Conservation (phyloP, 2,888 invertebrate species). For the Hyppa rectilinea region DNA sequence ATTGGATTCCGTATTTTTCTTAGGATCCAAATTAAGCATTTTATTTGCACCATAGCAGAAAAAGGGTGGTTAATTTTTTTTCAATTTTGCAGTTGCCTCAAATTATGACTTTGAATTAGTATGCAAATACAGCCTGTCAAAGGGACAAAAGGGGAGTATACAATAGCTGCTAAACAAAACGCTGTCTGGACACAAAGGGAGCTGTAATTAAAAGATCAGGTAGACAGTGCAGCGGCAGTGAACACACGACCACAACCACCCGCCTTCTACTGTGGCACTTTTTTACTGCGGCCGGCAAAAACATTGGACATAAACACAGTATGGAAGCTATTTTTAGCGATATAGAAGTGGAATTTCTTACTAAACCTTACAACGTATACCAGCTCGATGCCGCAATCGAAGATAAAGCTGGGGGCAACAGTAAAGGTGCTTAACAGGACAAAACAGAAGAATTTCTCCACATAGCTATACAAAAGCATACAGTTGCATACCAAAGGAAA, state of each 20-base stretch:
- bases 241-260: slow-evolving; percentile 68
- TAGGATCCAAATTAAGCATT: background rate
- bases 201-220: slow-evolving; percentile 83
- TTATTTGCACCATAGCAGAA: slow-evolving; percentile 9
- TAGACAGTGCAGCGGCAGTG: slow-evolving; percentile 71
- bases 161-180: slow-evolving; percentile 71
- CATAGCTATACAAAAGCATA: slow-evolving; percentile 69
- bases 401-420: slow-evolving; percentile 28
- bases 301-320: slow-evolving; percentile 35
- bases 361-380: slow-evolving; percentile 4
- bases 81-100: slow-evolving; percentile 28
- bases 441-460: slow-evolving; percentile 74
- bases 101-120: slow-evolving; percentile 54
- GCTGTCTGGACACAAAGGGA: slow-evolving; percentile 72
- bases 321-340: slow-evolving; percentile 19
- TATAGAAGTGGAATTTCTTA: background rate
- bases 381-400: slow-evolving; percentile 4
- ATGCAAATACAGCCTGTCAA: slow-evolving; percentile 59
- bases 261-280: slow-evolving; percentile 66
- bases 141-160: slow-evolving; percentile 58
- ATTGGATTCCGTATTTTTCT: background rate
- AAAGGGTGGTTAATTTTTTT: background rate
- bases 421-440: slow-evolving; percentile 46
- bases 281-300: slow-evolving; percentile 58
- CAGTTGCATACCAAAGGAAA: slow-evolving; percentile 80